Evolutionary conservation across 2,888 invertebrate species (phyloP), one percentile per base, ranked within the genome.

Genomic region (Poecilus cupreus): DNA sequence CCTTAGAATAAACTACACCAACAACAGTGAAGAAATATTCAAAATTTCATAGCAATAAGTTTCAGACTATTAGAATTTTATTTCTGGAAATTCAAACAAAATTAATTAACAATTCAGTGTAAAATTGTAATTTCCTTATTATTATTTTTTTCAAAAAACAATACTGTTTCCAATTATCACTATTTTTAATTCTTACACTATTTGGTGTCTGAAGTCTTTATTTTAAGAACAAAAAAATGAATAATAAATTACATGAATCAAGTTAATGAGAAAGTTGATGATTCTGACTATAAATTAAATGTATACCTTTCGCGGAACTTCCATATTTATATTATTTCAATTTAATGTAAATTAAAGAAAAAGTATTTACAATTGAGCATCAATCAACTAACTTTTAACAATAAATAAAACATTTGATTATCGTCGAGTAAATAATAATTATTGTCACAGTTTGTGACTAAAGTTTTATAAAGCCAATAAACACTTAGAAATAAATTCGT

Each of bases 311-410:
- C 26, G 24, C 26, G 24, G 11, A 60, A 24, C 60, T 22, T 26
- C 10, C 54, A 20, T 3, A 32, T 32, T 2, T 32, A 6, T 32
- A 0, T 32, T 32, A 32, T 32, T 43, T n/a, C 43, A 43, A n/a
- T 13, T 43, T 43, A 13, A 37, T 18, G 16, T 68, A 18, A 68
- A 68, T 32, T 60, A 60, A 68, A 72, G 13, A 46, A 32, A 32
- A 6, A 32, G 3, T 72, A 72, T 77, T 13, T 77, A 77, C 77
- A 77, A 39, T 60, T 77, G 77, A 77, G 77, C 77, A 54, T 54
- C n/a, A n/a, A 51, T 54, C 20, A 72, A 46, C 43, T 22, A 11
- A 51, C 20, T 77, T 39, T 77, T 43, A 60, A 60, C 77, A 77
- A 77, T 77, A 77, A 57, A 57, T 77, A 54, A 77, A 72, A 72